Evolutionary conservation across 2,888 invertebrate genomes (phyloP), one percentile per base, ranked within the genome.

Genomic region (Tetragonula carbonaria): DNA sequence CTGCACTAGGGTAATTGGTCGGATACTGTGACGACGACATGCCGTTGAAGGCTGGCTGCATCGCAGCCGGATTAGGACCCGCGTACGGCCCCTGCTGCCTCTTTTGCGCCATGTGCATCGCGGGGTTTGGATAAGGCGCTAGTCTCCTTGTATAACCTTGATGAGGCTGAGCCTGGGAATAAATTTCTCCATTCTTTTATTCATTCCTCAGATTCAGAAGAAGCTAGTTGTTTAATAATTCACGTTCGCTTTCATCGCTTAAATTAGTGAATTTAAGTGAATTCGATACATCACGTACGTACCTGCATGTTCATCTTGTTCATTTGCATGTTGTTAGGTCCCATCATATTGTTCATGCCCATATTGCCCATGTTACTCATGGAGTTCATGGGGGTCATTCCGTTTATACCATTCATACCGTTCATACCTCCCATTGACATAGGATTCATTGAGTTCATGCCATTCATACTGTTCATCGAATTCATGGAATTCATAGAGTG

Each of bases 31-130:
- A 88, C 53, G 88, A 82, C 65, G 93, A 89, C 91, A 94, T 93
- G 51, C 86, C 88, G 80, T 93, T 94, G 91, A 96, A 97, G 21
- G 94, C 95, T n/a, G 95, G 92, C 92, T 95, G 95, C 93, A 95
- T 95, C 74, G 91, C 87, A 81, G 95, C 94, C 33, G 95, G 95
- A 68, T 89, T 90, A 82, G 95, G 95, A 65, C 84, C 91, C 94
- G 95, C 90, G 74, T 93, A 92, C 4, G 91, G 88, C 6, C 76
- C 71, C 38, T 91, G 91, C 84, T 94, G 95, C 92, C 97, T 96
- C 91, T 98, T 97, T 93, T 97, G 97, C 79, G 96, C 96, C 96
- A 97, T 97, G 94, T 98, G 97, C 97, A 98, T 97, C 81, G 97
- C 97, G 21, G 98, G 97, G 82, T 96, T 97, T 38, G 98, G 98